A percentile compares a stretch with the other conserved stretches of the same genome.
phyloP scores from a whole-genome alignment of 2,888 invertebrate species.

The Calliopum simillimum region DNA sequence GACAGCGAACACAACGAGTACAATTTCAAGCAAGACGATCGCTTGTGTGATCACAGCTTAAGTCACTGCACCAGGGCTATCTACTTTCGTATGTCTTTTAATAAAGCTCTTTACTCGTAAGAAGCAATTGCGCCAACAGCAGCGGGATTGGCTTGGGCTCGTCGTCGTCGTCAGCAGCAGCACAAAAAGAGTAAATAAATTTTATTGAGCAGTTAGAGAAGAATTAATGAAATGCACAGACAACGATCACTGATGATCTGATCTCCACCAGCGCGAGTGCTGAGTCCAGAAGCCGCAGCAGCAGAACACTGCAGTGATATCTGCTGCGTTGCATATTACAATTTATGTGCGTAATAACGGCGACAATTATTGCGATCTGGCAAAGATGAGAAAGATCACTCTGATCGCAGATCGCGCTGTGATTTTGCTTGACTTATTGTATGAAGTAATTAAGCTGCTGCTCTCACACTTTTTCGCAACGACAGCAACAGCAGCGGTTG shows the following conservation, averaged over 20 bases:
- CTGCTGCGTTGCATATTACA: constrained; percentile 48
- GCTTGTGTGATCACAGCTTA: constrained; percentile 4
- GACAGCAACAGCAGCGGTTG: not conserved
- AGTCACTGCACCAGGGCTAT: not conserved
- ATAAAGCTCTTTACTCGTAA: no score
- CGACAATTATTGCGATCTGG: constrained; percentile 52
- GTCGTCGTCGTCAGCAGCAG: constrained; percentile 38
- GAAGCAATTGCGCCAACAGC: constrained; percentile 47
- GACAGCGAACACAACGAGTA: constrained; percentile 60
- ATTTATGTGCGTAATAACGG: constrained; percentile 62
- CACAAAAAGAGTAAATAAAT: constrained; percentile 52
- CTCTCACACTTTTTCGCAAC: not conserved
- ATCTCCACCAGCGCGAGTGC: not conserved
- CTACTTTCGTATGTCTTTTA: constrained; percentile 44
- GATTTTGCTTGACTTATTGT: constrained; percentile 9
- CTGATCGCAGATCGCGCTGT: constrained; percentile 7
- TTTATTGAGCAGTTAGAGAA: constrained; percentile 60
- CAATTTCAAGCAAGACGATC: constrained; percentile 37
- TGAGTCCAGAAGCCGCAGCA: no score
- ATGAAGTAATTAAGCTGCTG: constrained; percentile 29
- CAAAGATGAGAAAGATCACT: not conserved
- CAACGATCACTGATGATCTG: constrained; percentile 7
- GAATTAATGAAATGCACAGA: constrained; percentile 58
- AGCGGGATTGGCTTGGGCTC: constrained; percentile 3
- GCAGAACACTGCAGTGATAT: no score